Conservation (phyloP, 2,797 vertebrate genomes). For the Melanotaenia boesemani region DNA sequence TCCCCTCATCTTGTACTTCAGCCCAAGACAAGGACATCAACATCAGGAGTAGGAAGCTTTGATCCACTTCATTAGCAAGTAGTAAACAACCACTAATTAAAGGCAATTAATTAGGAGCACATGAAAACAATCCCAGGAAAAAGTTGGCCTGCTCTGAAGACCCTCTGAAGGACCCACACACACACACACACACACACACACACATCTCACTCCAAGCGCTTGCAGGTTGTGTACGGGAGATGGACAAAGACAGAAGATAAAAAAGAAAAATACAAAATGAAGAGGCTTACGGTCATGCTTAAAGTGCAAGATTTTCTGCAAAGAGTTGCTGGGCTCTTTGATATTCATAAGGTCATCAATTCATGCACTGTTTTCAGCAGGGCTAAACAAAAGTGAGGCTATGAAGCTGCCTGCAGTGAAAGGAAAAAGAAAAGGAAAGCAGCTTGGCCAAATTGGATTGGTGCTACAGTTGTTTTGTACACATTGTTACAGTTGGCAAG, state of each 20-base stretch:
- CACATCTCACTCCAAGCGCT: constrained; percentile 22
- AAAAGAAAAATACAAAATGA: constrained; percentile 10
- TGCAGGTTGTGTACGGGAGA: constrained; percentile 31
- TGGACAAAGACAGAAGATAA: constrained; percentile 41
- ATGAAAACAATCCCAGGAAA: constrained; percentile 70
- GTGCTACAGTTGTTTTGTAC: constrained; percentile 70
- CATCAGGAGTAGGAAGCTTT: constrained; percentile 64
- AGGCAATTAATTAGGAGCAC: constrained; percentile 71
- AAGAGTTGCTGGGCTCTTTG: constrained; percentile 71
- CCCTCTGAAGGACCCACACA: constrained; percentile 49
- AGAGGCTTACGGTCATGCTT: constrained; percentile 61
- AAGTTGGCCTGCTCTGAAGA: constrained; percentile 46
- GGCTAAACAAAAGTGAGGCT: constrained; percentile 64
- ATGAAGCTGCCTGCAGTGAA: constrained; percentile 42
- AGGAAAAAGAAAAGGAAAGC: constrained; percentile 42
- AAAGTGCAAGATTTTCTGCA: constrained; percentile 69
- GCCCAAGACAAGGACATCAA: constrained; percentile 55
- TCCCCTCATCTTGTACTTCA: constrained; percentile 30
- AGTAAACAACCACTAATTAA: constrained; percentile 80
- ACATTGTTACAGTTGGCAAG: constrained; percentile 75
- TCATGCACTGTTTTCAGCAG: constrained; percentile 64
- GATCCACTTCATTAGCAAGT: constrained; percentile 77
- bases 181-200: neutral
- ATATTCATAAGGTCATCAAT: constrained; percentile 80
- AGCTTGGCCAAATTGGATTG: constrained; percentile 73